A percentile compares a stretch with the other conserved stretches of the same genome.
These are phyloP conservation scores for Eutolmus rufibarbis DNA, from an alignment of 2,888 invertebrate species.

Conservation along the genomic window DNA sequence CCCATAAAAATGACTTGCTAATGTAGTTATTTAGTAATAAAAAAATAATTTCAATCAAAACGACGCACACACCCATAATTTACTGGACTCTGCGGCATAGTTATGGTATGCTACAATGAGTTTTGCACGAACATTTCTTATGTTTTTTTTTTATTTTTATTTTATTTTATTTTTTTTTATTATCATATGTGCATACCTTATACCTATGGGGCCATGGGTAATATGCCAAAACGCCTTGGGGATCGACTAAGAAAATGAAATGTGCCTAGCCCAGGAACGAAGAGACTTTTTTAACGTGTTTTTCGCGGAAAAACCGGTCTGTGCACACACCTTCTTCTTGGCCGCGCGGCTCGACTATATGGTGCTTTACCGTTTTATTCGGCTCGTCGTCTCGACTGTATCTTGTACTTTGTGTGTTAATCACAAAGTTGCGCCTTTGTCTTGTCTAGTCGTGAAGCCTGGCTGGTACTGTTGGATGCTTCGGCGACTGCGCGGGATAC, in stretches of 20 bases:
- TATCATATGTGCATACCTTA: not conserved
- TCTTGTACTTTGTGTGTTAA: constrained; percentile 25
- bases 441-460: constrained; percentile 16
- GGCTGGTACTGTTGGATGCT: not conserved
- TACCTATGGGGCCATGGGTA: constrained; percentile 16
- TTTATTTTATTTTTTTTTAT: not conserved
- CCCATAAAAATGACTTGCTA: not conserved
- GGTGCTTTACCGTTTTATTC: constrained; percentile 18
- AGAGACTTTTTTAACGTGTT: constrained; percentile 12
- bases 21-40: not conserved
- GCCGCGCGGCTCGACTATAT: not conserved
- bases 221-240: constrained; percentile 18
- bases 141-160: not conserved
- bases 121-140: not conserved
- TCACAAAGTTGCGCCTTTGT: constrained; percentile 35
- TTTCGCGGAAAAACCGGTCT: constrained; percentile 16
- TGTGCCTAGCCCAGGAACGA: constrained; percentile 35
- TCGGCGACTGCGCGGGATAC: not conserved
- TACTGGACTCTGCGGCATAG: not conserved
- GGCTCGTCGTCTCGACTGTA: not conserved
- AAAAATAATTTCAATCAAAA: constrained; percentile 15
- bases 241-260: constrained; percentile 25
- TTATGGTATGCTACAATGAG: not conserved
- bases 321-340: constrained; percentile 16
- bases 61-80: not conserved